phyloP scores from a whole-genome alignment of 2,113 vertebrate genomes.

The Laticauda laticaudata region DNA sequence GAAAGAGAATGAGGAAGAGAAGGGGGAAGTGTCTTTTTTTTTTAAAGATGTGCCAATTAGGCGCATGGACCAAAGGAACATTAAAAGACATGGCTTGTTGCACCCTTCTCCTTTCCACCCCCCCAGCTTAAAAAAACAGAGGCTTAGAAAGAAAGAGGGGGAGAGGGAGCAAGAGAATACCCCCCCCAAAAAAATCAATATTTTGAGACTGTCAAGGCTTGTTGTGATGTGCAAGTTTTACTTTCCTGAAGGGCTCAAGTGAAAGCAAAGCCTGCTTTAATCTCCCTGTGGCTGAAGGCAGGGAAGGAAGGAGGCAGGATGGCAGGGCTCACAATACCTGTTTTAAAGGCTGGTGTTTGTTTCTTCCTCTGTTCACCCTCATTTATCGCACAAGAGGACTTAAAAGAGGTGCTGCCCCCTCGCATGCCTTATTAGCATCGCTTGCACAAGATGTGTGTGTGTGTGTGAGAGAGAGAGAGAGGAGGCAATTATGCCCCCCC shows the following conservation, averaged over 20 bases:
- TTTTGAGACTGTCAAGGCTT: slow-evolving; percentile 14
- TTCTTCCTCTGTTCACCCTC: slow-evolving; percentile 12
- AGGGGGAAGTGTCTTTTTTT: background rate
- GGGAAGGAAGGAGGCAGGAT: background rate
- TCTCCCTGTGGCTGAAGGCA: background rate
- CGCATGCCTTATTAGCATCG: slow-evolving; percentile 53
- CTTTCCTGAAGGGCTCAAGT: background rate
- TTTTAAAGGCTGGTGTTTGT: background rate
- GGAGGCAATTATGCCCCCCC: too few relatives aligned
- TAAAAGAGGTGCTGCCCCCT: slow-evolving; percentile 23
- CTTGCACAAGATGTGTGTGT: slow-evolving; percentile 31
- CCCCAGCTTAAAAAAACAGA: background rate
- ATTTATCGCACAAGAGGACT: slow-evolving; percentile 31
- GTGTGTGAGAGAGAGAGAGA: too few relatives aligned
- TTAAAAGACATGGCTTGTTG: background rate
- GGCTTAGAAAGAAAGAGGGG: background rate
- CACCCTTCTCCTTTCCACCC: too few relatives aligned
- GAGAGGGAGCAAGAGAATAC: background rate
- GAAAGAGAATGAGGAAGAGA: background rate
- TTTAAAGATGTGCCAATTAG: background rate
- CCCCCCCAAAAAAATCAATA: background rate
- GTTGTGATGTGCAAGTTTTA: background rate
- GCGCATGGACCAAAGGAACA: background rate
- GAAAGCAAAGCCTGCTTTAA: background rate
- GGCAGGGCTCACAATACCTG: background rate